Evolutionary conservation across 2,888 invertebrate genomes (phyloP).

Genomic region (Spialia ferax): DNA sequence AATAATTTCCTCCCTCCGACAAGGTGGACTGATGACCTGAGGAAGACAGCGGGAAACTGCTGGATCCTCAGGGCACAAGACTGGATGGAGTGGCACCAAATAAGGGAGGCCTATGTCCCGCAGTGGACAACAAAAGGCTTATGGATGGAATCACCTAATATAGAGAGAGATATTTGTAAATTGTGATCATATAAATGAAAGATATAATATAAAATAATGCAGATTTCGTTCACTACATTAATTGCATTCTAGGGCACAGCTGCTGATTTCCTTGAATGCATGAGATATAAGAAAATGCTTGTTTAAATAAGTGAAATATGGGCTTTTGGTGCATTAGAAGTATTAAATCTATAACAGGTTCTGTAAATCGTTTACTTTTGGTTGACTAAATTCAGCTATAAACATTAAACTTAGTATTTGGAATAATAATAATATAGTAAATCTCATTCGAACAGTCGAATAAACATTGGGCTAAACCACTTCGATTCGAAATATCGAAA

Average conservation of each 20-base stretch:
- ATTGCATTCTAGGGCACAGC: slow-evolving; percentile 40
- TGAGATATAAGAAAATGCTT: slow-evolving; percentile 25
- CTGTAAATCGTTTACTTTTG: not conserved
- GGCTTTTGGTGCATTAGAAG: slow-evolving; percentile 5
- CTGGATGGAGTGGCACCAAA: too few relatives aligned
- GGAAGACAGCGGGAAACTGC: too few relatives aligned
- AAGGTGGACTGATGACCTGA: too few relatives aligned
- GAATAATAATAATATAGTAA: too few relatives aligned
- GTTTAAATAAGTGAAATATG: slow-evolving; percentile 2
- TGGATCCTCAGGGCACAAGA: too few relatives aligned
- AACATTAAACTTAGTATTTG: too few relatives aligned
- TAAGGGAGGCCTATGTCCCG: too few relatives aligned
- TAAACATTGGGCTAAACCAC: too few relatives aligned
- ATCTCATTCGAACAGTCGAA: too few relatives aligned
- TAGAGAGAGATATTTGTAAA: not conserved
- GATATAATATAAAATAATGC: slow-evolving; percentile 34
- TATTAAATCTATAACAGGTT: not conserved
- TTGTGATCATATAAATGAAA: not conserved
- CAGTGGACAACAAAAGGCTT: too few relatives aligned
- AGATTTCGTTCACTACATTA: slow-evolving; percentile 40
- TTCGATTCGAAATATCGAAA: not conserved
- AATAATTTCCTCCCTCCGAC: too few relatives aligned
- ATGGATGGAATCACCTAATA: too few relatives aligned
- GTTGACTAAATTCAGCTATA: not conserved
- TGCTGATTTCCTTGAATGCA: slow-evolving; percentile 38